Conservation (phyloP, 2,113 vertebrate species). For the Pangasianodon hypophthalmus region DNA sequence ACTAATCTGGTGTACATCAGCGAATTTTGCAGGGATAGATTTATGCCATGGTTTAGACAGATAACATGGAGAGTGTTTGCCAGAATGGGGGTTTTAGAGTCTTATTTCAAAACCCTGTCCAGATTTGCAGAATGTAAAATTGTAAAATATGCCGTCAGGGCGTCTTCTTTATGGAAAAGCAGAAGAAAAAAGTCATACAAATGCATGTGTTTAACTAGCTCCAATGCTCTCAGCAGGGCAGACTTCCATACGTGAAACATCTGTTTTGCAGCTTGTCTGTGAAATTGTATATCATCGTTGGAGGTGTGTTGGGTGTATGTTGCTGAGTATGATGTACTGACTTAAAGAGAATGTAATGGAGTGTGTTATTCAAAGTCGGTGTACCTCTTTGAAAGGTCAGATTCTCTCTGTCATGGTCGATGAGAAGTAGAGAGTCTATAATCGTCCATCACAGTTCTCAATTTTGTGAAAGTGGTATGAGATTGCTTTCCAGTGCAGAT, state of each 20-base stretch:
- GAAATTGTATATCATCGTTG: conserved; percentile 71
- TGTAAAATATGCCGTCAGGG: background rate
- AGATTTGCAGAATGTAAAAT: background rate
- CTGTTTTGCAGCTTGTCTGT: conserved; percentile 72
- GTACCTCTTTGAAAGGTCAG: conserved; percentile 33
- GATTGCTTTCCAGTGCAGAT: conserved; percentile 3
- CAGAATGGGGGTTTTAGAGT: background rate
- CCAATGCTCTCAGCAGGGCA: conserved; percentile 47
- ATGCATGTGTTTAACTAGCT: conserved; percentile 53
- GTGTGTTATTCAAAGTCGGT: conserved; percentile 22
- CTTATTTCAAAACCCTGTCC: background rate
- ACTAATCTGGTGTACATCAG: conserved; percentile 13
- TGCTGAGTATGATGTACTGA: conserved; percentile 53
- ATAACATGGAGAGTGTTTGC: background rate
- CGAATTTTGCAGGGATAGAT: background rate
- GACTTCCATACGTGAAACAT: conserved; percentile 60
- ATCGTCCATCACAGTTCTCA: conserved; percentile 27
- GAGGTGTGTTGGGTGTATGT: conserved; percentile 64
- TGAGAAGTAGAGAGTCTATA: conserved; percentile 7
- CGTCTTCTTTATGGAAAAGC: background rate
- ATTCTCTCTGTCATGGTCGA: background rate
- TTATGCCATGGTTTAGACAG: background rate
- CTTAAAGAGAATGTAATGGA: conserved; percentile 36
- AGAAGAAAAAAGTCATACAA: conserved; percentile 52
- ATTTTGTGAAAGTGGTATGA: background rate